A percentile compares a stretch with the other conserved stretches of the same genome.
These are phyloP conservation scores for Chrysemys picta DNA, from an alignment of 2,113 vertebrate species.

Conservation along the genomic window DNA sequence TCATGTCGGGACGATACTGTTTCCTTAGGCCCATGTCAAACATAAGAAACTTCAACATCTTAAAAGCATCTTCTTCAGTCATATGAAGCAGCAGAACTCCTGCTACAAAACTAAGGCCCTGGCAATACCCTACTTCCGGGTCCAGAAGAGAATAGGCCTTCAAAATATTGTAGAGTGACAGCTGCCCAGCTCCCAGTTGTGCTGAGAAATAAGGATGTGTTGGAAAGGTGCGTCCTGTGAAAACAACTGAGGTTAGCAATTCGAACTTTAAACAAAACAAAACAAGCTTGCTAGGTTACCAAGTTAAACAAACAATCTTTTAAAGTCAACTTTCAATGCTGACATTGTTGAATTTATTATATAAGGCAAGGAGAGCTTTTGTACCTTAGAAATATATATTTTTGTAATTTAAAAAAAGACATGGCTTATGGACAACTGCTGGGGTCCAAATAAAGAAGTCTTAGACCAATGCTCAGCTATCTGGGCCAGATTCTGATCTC, in stretches of 20 bases:
- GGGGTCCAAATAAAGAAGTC: background rate
- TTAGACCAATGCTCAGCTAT: background rate
- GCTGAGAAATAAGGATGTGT: constrained; percentile 86
- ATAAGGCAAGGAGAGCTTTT: background rate
- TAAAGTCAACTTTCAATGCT: background rate
- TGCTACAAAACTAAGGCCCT: constrained; percentile 87
- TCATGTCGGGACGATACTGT: constrained; percentile 87
- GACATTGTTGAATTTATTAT: background rate
- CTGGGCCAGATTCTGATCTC: background rate
- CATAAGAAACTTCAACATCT: constrained; percentile 86
- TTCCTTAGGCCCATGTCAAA: constrained; percentile 85
- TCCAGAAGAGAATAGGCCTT: constrained; percentile 88
- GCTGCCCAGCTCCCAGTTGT: constrained; percentile 85
- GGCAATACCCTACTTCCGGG: constrained; percentile 87
- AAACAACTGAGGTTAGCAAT: background rate
- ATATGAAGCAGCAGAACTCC: constrained; percentile 86
- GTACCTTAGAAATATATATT: background rate
- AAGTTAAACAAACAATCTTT: background rate
- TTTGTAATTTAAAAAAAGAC: background rate
- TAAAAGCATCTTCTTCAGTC: constrained; percentile 86
- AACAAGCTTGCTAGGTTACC: background rate
- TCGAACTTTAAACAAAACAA: background rate
- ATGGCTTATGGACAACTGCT: background rate
- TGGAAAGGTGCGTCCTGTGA: constrained; percentile 85
- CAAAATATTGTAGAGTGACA: constrained; percentile 86